These are phyloP conservation scores for Atlantisia rogersi DNA, from an alignment of 2,113 vertebrate genomes.

Conservation along the genomic window DNA sequence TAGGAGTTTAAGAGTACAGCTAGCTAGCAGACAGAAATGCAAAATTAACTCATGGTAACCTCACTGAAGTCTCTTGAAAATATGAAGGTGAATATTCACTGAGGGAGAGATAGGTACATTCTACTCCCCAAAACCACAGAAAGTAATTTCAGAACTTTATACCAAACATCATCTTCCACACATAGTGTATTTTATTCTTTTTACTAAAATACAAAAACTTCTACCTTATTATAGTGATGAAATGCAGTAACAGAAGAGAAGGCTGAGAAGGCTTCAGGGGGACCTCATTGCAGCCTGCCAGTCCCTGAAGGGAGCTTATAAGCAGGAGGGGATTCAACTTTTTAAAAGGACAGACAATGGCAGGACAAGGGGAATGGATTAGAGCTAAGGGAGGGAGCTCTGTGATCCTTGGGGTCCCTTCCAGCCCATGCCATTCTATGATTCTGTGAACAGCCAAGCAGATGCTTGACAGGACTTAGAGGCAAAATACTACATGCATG, in stretches of 20 bases:
- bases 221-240: neutral
- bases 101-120: neutral
- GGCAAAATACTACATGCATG: neutral
- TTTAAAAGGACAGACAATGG: too few species aligned
- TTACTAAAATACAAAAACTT: neutral
- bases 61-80: neutral
- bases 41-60: neutral
- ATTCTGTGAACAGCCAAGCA: neutral
- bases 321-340: too few species aligned
- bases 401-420: too few species aligned
- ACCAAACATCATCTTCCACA: neutral
- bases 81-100: neutral
- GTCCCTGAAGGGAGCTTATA: too few species aligned
- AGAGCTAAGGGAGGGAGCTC: too few species aligned
- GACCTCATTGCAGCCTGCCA: too few species aligned
- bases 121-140: neutral
- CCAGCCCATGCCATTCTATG: too few species aligned
- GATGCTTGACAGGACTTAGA: neutral
- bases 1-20: neutral
- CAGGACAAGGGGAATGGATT: too few species aligned
- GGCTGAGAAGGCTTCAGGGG: too few species aligned
- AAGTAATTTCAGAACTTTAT: neutral
- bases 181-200: neutral
- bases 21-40: neutral
- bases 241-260: too few species aligned